A percentile compares a stretch with the other conserved stretches of the same genome.
Evolutionary conservation across 2,888 invertebrate species (phyloP).

Genomic region (Reticulitermes lucifugus): DNA sequence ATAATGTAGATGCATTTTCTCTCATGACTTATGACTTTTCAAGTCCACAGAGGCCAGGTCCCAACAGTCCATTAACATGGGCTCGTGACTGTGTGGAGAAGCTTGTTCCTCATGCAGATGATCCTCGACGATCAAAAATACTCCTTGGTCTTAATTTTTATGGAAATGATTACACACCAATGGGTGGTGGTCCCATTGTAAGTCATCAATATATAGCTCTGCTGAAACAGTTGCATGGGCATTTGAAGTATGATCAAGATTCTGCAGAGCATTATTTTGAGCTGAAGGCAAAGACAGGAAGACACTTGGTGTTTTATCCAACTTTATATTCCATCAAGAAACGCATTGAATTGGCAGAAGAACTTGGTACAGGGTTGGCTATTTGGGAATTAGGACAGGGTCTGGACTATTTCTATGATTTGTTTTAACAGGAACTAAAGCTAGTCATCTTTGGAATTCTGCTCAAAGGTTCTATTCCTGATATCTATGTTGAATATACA

Average conservation of each 20-base stretch:
- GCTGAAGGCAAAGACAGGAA: constrained; percentile 75
- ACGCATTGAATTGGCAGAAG: constrained; percentile 81
- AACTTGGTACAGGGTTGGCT: constrained; percentile 86
- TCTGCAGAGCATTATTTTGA: constrained; percentile 88
- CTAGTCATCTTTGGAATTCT: too few species aligned
- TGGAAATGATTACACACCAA: constrained; percentile 87
- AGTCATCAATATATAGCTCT: constrained; percentile 82
- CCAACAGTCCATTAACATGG: constrained; percentile 92
- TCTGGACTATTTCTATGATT: constrained; percentile 93
- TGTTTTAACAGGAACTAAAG: constrained; percentile 68
- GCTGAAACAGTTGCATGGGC: constrained; percentile 79
- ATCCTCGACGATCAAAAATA: constrained; percentile 78
- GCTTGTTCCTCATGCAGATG: constrained; percentile 73
- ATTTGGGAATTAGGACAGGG: constrained; percentile 99
- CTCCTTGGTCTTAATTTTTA: constrained; percentile 93
- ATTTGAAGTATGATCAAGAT: constrained; percentile 80
- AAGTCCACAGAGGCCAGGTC: constrained; percentile 83
- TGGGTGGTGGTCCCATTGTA: constrained; percentile 86
- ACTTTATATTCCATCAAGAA: constrained; percentile 86
- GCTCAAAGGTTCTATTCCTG: too few species aligned
- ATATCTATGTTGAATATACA: too few species aligned
- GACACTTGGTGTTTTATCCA: constrained; percentile 88
- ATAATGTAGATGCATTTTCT: constrained; percentile 86
- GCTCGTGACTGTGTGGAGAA: constrained; percentile 79
- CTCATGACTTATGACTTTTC: constrained; percentile 98